Evolutionary conservation across 92 coral and sea anemone species (phyloP), one percentile per base, ranked within the genome.

Genomic region (Ricordea florida): DNA sequence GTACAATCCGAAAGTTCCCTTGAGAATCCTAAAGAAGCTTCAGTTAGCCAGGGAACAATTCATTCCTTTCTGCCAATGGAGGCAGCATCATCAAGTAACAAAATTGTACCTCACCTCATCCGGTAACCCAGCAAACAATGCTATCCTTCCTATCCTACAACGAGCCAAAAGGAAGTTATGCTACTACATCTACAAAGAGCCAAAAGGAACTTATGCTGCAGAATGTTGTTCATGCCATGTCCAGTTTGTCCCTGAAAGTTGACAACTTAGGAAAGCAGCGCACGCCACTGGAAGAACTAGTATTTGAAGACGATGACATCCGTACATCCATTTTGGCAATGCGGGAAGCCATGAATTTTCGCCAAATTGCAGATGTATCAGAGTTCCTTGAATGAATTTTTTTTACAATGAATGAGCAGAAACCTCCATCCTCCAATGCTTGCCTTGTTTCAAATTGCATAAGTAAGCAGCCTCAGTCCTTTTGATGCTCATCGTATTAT

Each of bases 361-460:
- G 26, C 59, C 43, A 74, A 1, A 37, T 74, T 40, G 52, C 69
- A 31, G 57, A 74, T 43, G 60, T 34, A 29, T 60, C 80, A 42
- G 70, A 74, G 80, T 59, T 58, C 27, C 37, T 58, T n/a, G 45
- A 74, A 74, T n/a, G n/a, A n/a, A n/a, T n/a, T 58, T 74, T 40
- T 74, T 74, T 41, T 42, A 74, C 46, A 59, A 74, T 57, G 80
- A 74, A 59, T 69, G 58, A 23, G 45, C 80, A 74, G 70, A 60
- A 58, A 74, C 70, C 27, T 38, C 43, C 58, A 33, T 74, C 34
- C 58, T 74, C 50, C 47, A 59, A 27, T 74, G 80, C 30, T 43
- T 58, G 17, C 58, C 80, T 57, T 58, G 70, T 56, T 58, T 41
- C 48, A 58, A 74, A 43, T 32, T 58, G 44, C 80, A 74, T 23